Percentiles rank a stretch among this genome's conserved stretches.
phyloP scores from a whole-genome alignment of 2,888 invertebrate genomes.

The Orthosia gothica region DNA sequence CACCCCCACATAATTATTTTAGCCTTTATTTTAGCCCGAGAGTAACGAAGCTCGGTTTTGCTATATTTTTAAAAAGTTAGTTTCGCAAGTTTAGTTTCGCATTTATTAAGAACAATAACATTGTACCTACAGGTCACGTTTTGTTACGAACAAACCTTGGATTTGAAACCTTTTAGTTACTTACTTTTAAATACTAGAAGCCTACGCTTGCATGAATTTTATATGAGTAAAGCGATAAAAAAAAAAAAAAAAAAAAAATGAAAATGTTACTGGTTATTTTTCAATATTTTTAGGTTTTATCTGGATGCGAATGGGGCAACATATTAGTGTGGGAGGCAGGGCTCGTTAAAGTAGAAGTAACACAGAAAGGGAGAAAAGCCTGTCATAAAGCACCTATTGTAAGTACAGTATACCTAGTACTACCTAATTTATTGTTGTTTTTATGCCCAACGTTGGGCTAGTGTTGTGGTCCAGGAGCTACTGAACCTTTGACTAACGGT shows the following conservation, averaged over 20 bases:
- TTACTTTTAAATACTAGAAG: background rate
- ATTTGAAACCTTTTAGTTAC: background rate
- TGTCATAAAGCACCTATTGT: constrained; percentile 95
- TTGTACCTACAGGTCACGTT: constrained; percentile 1
- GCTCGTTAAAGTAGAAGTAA: constrained; percentile 96
- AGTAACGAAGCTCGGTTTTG: background rate
- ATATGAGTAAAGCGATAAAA: background rate
- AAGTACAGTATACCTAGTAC: constrained; percentile 59
- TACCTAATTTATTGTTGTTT: background rate
- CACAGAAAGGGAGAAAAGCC: constrained; percentile 93
- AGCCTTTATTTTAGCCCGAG: background rate
- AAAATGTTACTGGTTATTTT: too few species aligned
- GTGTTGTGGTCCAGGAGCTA: background rate
- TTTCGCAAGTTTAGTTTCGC: too few species aligned
- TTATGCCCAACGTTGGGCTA: background rate
- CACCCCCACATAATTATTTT: background rate
- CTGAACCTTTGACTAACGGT: too few species aligned
- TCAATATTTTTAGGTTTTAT: constrained; percentile 92
- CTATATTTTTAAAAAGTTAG: background rate
- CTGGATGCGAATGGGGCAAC: constrained; percentile 98
- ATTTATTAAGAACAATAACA: background rate
- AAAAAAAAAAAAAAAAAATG: too few species aligned
- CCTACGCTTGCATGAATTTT: constrained; percentile 2
- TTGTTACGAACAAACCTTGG: background rate
- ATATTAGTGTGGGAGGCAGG: constrained; percentile 98